These are phyloP conservation scores for Mormyrops attenuatus DNA, from an alignment of 2,797 vertebrate genomes.

Conservation along the genomic window DNA sequence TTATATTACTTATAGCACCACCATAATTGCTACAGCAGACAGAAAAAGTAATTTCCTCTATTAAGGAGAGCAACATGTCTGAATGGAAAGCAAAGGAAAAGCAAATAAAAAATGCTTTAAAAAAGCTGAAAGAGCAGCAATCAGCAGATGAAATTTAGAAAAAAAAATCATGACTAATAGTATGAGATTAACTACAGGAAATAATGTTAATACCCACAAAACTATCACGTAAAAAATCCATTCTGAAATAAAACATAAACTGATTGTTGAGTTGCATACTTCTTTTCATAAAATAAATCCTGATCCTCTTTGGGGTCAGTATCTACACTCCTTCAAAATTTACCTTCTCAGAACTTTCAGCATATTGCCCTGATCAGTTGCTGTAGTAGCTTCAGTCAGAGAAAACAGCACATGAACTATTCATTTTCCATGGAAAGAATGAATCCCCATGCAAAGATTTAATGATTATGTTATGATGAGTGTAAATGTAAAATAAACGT, in stretches of 20 bases:
- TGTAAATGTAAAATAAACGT: background rate
- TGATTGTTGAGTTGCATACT: constrained; percentile 3
- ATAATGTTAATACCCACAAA: constrained; percentile 22
- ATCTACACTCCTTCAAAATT: background rate
- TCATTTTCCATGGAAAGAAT: background rate
- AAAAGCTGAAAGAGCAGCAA: background rate
- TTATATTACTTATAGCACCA: background rate
- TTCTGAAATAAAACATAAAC: background rate
- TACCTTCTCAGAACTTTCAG: background rate
- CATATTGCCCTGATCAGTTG: background rate
- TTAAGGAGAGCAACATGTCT: background rate
- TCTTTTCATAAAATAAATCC: constrained; percentile 5
- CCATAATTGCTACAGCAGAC: constrained; percentile 5
- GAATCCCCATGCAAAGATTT: background rate
- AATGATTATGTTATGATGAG: background rate
- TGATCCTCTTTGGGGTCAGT: background rate
- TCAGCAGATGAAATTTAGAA: background rate
- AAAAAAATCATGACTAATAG: background rate
- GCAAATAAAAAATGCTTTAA: background rate
- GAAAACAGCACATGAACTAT: background rate
- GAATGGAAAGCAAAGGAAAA: background rate
- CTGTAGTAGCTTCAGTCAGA: background rate
- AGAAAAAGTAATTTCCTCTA: background rate
- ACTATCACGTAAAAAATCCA: background rate
- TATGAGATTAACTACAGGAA: constrained; percentile 5